Evolutionary conservation across 2,797 vertebrate genomes (phyloP).

Genomic region (Danio jaintianensis): DNA sequence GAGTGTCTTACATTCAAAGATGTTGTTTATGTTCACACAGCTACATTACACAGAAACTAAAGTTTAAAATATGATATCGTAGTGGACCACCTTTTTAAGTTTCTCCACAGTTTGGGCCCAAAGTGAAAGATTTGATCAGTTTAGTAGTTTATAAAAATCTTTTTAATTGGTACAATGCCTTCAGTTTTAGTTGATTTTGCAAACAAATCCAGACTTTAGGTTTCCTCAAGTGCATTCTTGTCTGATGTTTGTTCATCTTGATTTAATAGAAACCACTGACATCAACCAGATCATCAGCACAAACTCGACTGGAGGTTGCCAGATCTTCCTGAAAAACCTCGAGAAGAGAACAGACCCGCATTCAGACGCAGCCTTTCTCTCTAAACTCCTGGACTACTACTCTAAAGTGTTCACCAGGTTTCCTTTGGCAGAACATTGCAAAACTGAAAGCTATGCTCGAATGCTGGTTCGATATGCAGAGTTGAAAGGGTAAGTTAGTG

Average conservation of each 20-base stretch:
- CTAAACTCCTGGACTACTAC: constrained; percentile 89
- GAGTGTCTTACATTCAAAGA: too few species aligned
- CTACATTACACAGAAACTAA: too few species aligned
- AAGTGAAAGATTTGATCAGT: not conserved
- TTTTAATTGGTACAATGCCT: accelerated
- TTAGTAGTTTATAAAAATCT: not conserved
- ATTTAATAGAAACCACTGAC: constrained; percentile 83
- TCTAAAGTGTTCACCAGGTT: constrained; percentile 86
- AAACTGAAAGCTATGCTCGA: constrained; percentile 88
- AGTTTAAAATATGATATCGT: too few species aligned
- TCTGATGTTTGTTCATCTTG: constrained; percentile 7
- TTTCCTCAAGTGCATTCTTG: not conserved
- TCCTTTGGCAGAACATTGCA: constrained; percentile 86
- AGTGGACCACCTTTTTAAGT: too few species aligned
- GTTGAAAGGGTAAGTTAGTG: constrained; percentile 85
- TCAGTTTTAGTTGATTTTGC: not conserved
- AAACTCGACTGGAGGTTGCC: constrained; percentile 89
- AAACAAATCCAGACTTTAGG: not conserved
- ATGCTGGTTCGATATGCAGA: constrained; percentile 95
- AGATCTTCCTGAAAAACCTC: constrained; percentile 83
- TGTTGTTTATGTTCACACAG: too few species aligned
- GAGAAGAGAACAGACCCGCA: constrained; percentile 87
- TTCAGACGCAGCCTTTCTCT: constrained; percentile 80
- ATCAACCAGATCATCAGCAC: constrained; percentile 85
- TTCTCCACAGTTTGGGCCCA: too few species aligned